Percentiles rank a stretch among this genome's conserved stretches.
Conservation (phyloP, 2,888 invertebrate genomes). For the Hecatera dysodea region DNA sequence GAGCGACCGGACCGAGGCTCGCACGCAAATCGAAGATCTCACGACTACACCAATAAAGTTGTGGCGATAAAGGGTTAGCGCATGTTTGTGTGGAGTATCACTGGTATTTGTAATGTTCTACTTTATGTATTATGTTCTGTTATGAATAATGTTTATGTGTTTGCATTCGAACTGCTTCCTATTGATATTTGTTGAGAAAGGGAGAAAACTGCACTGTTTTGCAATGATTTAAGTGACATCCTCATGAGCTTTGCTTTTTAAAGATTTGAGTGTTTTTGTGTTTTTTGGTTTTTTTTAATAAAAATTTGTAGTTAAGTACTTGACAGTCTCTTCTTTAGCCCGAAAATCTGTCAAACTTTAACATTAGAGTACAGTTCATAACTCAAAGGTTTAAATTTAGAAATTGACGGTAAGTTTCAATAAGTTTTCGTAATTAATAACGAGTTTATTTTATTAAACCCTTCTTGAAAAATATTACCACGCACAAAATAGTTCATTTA, state of each 20-base stretch:
- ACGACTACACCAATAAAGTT: slow-evolving; percentile 72
- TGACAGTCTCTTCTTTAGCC: too few species aligned
- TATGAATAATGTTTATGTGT: slow-evolving; percentile 32
- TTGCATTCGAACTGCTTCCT: not conserved
- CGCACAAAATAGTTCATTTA: slow-evolving; percentile 7
- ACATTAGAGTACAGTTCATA: too few species aligned
- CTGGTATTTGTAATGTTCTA: slow-evolving; percentile 35
- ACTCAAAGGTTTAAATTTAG: too few species aligned
- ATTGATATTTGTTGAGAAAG: not conserved
- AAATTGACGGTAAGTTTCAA: too few species aligned
- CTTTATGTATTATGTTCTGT: slow-evolving; percentile 32
- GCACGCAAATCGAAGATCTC: slow-evolving; percentile 79
- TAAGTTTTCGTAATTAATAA: too few species aligned
- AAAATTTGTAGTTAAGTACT: too few species aligned
- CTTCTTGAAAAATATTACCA: too few species aligned
- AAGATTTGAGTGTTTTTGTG: not conserved
- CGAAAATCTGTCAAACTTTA: too few species aligned
- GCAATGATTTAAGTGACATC: not conserved
- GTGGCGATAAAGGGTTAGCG: slow-evolving; percentile 55
- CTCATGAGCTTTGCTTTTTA: not conserved
- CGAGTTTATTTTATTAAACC: too few species aligned
- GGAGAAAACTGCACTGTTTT: not conserved
- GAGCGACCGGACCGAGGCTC: slow-evolving; percentile 59
- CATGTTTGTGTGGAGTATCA: slow-evolving; percentile 31
- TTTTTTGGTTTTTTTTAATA: too few species aligned